Base-by-base conservation (phyloP, 1,140 invertebrate genomes). In the Coelopa frigida region DNA sequence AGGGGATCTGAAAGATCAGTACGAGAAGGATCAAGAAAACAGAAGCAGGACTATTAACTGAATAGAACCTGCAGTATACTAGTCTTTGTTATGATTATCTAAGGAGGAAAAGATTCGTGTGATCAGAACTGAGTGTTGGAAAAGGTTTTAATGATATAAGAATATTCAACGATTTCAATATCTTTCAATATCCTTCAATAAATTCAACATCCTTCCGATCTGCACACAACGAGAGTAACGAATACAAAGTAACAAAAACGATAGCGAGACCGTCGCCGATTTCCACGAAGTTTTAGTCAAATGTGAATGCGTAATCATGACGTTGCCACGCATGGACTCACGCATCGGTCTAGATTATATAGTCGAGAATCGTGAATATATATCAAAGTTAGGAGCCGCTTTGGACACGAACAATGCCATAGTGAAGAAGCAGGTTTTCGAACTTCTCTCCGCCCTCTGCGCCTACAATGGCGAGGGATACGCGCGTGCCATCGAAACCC, bases 401-500 rank as follows among this genome's bases (percentile, higher is more conserved):
- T 74, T 94, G 61, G 86, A 89, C 68, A 89, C 87, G 32, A 83
- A 79, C 50, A 90, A 88, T 63, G 76, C 79, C 35, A 82, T 85
- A 21, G 89, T 93, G 50, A 92, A 92, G 75, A 92, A 92, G 73
- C 89, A 92, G 78, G 85, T 89, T 53, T 89, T 93, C 65, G 89
- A 94, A 74, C 75, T 94, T 43, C 77, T 94, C 42, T 90, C 88
- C 29, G 89, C 89, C 1, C 76, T 94, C 22, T 93, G 89, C 68
- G 87, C 90, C 33, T 91, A 94, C 77, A 91, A 83, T 62, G 76
- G 81, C 51, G 87, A 89, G 54, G 89, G 89, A 45, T 87, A 91
- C 60, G 79, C 80, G 44, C 74, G 89, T 50, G 86, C 87, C 35
- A 79, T 92, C 49, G 87, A 93, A 71, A 87, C 87, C 32, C 76